phyloP scores from a whole-genome alignment of 2,113 vertebrate genomes.

The Campylomormyrus numenius region DNA sequence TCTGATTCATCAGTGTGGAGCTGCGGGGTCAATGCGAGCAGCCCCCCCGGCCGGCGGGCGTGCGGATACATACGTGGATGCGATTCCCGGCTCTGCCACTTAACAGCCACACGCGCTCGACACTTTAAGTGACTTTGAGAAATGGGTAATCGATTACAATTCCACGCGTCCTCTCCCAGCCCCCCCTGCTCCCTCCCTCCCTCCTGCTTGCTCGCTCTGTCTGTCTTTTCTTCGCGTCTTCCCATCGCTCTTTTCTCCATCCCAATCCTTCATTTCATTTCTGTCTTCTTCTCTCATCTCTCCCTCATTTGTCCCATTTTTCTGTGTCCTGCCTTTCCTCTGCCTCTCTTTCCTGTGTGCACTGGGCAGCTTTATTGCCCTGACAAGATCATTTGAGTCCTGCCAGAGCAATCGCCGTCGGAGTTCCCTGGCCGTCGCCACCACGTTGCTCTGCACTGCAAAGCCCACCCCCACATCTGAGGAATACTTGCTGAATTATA shows the following conservation, averaged over 20 bases:
- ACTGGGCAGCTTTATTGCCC: constrained; percentile 50
- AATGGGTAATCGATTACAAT: constrained; percentile 92
- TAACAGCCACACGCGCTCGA: constrained; percentile 67
- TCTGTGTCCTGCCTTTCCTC: constrained; percentile 27
- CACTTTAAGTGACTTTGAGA: constrained; percentile 87
- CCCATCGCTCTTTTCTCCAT: neutral
- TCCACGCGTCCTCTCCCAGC: constrained; percentile 52
- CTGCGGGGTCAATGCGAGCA: constrained; percentile 65
- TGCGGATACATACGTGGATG: constrained; percentile 74
- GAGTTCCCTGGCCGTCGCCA: neutral
- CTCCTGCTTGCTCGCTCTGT: neutral
- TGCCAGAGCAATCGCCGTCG: constrained; percentile 49
- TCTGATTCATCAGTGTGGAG: constrained; percentile 72
- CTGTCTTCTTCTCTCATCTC: constrained; percentile 1
- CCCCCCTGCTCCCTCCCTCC: neutral
- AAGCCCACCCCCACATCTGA: neutral
- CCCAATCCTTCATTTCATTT: neutral
- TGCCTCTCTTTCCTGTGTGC: constrained; percentile 24
- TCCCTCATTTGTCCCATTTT: constrained; percentile 22
- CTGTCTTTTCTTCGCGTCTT: neutral
- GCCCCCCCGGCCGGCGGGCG: constrained; percentile 51
- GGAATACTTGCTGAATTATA: neutral
- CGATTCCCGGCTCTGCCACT: constrained; percentile 62
- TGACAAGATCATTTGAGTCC: constrained; percentile 67
- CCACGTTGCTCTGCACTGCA: neutral